Conservation (phyloP, 2,113 vertebrate species). For the Myotis brandtii region DNA sequence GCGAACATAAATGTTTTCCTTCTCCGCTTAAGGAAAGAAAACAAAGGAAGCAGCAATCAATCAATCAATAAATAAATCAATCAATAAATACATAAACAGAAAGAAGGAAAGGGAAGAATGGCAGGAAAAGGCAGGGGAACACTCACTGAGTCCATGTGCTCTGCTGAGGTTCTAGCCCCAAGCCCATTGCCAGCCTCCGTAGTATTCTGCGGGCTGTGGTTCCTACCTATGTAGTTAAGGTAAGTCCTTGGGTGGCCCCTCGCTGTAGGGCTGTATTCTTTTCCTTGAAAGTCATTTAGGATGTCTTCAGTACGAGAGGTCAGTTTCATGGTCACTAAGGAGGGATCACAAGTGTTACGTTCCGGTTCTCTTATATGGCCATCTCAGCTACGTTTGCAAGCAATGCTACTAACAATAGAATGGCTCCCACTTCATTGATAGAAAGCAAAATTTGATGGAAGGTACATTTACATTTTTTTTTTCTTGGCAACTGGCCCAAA, state of each 20-base stretch:
- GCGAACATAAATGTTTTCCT: neutral
- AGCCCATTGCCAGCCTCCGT: neutral
- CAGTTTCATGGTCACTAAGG: neutral
- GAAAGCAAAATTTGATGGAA: neutral
- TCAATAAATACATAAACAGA: neutral
- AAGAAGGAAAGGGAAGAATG: neutral
- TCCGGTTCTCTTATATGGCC: no score
- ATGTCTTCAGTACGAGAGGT: neutral
- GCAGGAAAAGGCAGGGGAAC: neutral
- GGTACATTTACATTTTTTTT: neutral
- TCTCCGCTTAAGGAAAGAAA: neutral
- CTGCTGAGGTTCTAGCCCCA: neutral
- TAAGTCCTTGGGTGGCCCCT: neutral
- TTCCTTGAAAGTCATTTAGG: neutral
- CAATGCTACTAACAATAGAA: neutral
- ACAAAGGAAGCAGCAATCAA: neutral
- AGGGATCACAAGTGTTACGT: neutral
- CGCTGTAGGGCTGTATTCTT: neutral
- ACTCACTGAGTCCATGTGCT: rapidly evolving
- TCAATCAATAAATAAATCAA: no score
- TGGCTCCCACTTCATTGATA: neutral
- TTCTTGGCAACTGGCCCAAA: neutral
- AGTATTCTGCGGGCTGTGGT: neutral
- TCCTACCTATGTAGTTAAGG: neutral
- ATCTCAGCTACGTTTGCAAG: neutral